These are phyloP conservation scores for Pachyramphus minor DNA, from an alignment of 2,113 vertebrate species.

Conservation along the genomic window DNA sequence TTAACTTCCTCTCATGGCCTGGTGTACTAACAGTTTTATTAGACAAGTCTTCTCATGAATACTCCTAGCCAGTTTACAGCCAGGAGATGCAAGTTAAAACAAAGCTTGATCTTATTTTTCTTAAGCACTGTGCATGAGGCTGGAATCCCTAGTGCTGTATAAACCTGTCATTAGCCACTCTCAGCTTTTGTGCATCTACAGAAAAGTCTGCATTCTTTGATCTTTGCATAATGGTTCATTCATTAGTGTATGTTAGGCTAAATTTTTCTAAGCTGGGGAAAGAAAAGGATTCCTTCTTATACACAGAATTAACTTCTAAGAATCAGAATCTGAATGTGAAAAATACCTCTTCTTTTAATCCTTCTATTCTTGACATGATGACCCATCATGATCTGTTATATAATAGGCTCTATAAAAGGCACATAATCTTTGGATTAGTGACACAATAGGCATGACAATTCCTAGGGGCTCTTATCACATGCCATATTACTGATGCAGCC, in stretches of 20 bases:
- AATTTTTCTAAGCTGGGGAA: neutral
- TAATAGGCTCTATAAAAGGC: constrained; percentile 45
- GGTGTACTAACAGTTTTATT: neutral
- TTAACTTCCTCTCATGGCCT: neutral
- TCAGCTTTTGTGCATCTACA: neutral
- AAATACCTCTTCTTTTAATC: neutral
- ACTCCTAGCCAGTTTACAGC: neutral
- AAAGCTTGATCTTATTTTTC: neutral
- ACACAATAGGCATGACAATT: neutral
- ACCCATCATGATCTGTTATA: neutral
- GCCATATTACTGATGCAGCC: neutral
- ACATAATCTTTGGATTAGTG: constrained; percentile 31
- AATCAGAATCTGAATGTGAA: neutral
- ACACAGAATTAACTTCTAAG: neutral
- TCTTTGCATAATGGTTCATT: neutral
- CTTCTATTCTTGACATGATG: neutral
- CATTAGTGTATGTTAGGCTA: neutral
- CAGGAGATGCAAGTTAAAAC: neutral
- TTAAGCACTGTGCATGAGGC: neutral
- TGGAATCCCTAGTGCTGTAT: neutral
- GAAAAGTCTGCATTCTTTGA: neutral
- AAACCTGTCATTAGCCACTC: neutral
- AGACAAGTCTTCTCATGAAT: neutral
- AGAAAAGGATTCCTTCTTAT: neutral
- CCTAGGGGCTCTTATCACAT: neutral